Percentiles rank a stretch among this genome's conserved stretches.
phyloP scores from a whole-genome alignment of 2,888 invertebrate genomes.

The Argynnis bischoffii region DNA sequence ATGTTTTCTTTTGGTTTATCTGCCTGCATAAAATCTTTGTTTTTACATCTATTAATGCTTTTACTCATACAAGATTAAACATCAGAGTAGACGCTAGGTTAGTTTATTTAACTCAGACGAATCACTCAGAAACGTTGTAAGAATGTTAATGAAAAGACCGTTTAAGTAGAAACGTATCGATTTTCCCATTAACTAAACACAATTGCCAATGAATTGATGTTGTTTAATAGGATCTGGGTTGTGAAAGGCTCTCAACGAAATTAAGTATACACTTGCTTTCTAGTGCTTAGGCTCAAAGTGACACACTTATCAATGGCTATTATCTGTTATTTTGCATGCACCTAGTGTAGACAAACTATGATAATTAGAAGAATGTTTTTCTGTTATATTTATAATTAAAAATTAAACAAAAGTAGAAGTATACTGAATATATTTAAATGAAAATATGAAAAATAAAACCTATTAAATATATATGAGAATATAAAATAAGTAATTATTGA shows the following conservation, averaged over 20 bases:
- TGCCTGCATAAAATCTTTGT: too few relatives aligned
- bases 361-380: not conserved
- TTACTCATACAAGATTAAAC: too few relatives aligned
- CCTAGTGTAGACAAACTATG: constrained; percentile 2
- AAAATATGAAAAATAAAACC: too few relatives aligned
- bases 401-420: not conserved
- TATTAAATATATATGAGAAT: too few relatives aligned
- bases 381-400: not conserved
- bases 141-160: constrained; percentile 17
- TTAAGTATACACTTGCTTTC: constrained; percentile 34
- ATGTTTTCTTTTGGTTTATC: too few relatives aligned
- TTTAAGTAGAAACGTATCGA: constrained; percentile 16
- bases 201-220: constrained; percentile 31
- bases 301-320: constrained; percentile 20
- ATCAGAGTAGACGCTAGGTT: not conserved
- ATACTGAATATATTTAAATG: too few relatives aligned
- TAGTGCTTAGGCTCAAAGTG: constrained; percentile 22
- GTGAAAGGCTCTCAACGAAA: constrained; percentile 35
- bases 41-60: too few relatives aligned
- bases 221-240: constrained; percentile 30
- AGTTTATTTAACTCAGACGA: not conserved
- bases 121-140: not conserved
- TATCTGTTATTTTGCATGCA: constrained; percentile 18
- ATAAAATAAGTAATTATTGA: too few relatives aligned
- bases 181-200: constrained; percentile 30